These are phyloP conservation scores for Odontamblyopus lacepedii DNA, from an alignment of 2,797 vertebrate genomes.

Conservation along the genomic window DNA sequence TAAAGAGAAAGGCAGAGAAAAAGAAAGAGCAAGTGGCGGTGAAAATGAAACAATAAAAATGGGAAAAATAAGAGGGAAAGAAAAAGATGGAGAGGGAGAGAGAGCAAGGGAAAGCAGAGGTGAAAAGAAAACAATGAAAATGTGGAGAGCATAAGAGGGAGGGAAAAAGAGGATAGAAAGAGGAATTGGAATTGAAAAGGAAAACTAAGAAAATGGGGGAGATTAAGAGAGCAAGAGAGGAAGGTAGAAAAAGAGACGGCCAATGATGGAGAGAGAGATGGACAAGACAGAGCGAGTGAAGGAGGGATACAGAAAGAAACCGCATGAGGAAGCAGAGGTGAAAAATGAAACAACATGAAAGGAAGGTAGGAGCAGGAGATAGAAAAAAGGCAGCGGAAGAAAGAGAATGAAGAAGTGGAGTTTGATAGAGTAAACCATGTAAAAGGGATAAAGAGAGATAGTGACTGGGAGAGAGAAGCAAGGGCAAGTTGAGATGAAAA, in stretches of 20 bases:
- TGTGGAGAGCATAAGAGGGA: background rate
- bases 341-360: background rate
- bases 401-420: background rate
- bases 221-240: too few species aligned
- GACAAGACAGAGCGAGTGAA: background rate
- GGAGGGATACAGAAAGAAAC: background rate
- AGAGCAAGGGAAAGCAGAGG: background rate
- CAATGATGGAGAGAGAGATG: too few species aligned
- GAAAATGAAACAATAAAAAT: too few species aligned
- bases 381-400: background rate
- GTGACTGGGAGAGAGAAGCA: slow-evolving; percentile 31
- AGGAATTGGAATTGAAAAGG: too few species aligned
- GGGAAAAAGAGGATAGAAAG: too few species aligned
- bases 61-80: background rate
- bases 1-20: background rate
- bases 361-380: background rate
- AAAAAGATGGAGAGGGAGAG: too few species aligned
- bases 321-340: slow-evolving; percentile 14
- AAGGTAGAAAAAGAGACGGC: too few species aligned
- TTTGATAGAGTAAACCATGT: background rate
- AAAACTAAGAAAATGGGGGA: too few species aligned
- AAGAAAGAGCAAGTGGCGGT: too few species aligned
- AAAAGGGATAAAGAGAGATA: slow-evolving; percentile 5
- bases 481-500: slow-evolving; percentile 14
- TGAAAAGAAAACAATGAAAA: background rate